Evolutionary conservation across 2,888 invertebrate genomes (phyloP), one percentile per base, ranked within the genome.

Genomic region (Geophilus truncorum): DNA sequence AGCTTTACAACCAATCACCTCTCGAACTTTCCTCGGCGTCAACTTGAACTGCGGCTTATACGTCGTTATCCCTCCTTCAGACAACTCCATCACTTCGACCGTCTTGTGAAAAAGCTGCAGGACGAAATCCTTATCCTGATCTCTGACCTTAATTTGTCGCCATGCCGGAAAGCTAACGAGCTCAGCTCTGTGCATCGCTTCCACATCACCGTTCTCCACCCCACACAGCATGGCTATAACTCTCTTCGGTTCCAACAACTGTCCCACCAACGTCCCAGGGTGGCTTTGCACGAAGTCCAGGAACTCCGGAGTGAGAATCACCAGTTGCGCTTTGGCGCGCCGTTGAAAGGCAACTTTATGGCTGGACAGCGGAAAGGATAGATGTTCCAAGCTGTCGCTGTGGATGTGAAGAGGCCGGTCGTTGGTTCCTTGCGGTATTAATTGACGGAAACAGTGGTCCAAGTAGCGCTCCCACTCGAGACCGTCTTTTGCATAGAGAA

Each of bases 81-180:
- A 94, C 7, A 93, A 92, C 0, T 92, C 92, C n/a, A 95, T 88
- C 85, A 95, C 93, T 82, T 94, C 93, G 83, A 93, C 93, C 3
- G 82, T 81, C 51, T 81, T 81, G 12, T 82, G 79, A 57, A 84
- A 82, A 9, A 83, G 82, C 57, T 81, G 80, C 6, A 81, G 76
- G 40, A 94, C 94, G 85, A 94, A 94, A 0, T 92, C 92, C 80
- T 93, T 93, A 86, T 95, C 95, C 85, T 94, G 93, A 85, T 94
- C 94, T 78, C 92, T 91, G 0, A 90, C 90, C n/a, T 82, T 83
- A 75, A 93, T 92, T 86, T 93, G 92, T 82, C 92, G 91, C 95
- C 95, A 95, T 85, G 92, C 91, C 81, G 92, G 90, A 85, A 93
- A 94, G 76, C 91, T 90, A 2, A 92, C 91, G 83, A 93, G 87